Evolutionary conservation across 2,797 vertebrate genomes (phyloP).

Genomic region (Gymnocypris eckloni): DNA sequence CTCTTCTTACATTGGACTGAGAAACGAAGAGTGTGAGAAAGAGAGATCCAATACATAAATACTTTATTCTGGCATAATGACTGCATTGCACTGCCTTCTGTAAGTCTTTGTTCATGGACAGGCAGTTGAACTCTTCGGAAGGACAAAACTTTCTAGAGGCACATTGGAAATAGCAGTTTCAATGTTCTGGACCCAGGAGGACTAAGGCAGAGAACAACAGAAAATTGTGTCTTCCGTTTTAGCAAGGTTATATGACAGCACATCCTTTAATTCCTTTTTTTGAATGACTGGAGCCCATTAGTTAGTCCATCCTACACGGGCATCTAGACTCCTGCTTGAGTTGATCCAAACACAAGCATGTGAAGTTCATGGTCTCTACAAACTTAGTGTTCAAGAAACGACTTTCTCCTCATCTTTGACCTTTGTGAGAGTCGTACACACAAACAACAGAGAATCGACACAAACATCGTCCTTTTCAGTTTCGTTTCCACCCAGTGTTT

Average conservation of each 20-base stretch:
- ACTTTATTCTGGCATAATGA: constrained; percentile 75
- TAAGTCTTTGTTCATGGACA: constrained; percentile 23
- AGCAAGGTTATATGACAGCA: constrained; percentile 15
- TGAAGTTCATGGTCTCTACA: constrained; percentile 23
- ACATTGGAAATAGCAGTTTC: constrained; percentile 19
- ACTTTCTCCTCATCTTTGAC: constrained; percentile 57
- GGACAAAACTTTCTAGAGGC: constrained; percentile 30
- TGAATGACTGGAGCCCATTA: not conserved
- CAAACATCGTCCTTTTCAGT: constrained; percentile 81
- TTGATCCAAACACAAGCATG: constrained; percentile 41
- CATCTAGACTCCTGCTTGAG: constrained; percentile 29
- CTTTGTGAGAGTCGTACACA: constrained; percentile 72
- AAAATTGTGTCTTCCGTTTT: not conserved
- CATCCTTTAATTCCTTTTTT: constrained; percentile 11
- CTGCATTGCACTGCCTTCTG: constrained; percentile 53
- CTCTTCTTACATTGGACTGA: constrained; percentile 55
- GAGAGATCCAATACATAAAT: constrained; percentile 77
- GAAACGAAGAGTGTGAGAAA: constrained; percentile 30
- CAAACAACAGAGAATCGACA: constrained; percentile 77
- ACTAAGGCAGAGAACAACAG: constrained; percentile 6
- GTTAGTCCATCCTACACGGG: constrained; percentile 53
- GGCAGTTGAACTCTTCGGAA: constrained; percentile 43
- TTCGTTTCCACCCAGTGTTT: constrained; percentile 70
- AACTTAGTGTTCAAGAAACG: constrained; percentile 54
- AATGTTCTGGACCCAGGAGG: constrained; percentile 18